Conservation (phyloP, 2,113 vertebrate species). For the Sula dactylatra region DNA sequence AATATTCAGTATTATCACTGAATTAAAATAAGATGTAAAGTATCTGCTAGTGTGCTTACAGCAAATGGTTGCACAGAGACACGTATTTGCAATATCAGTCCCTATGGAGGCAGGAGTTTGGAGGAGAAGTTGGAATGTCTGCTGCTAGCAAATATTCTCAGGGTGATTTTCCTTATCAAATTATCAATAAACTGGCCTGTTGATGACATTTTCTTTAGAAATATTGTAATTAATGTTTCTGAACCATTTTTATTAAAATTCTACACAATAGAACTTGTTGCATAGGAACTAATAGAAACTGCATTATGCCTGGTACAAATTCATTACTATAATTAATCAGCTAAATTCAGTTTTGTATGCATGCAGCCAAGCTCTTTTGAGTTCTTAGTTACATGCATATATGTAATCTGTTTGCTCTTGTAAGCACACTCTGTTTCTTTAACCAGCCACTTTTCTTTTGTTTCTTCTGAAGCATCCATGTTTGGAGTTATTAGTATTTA, state of each 20-base stretch:
- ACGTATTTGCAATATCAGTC: rapidly evolving
- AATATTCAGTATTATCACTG: background rate
- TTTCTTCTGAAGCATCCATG: background rate
- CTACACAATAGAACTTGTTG: background rate
- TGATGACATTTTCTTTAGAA: background rate
- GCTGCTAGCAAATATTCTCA: background rate
- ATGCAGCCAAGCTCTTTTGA: background rate
- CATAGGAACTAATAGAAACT: background rate
- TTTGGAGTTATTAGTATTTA: background rate
- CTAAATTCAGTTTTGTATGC: background rate
- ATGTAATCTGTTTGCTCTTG: background rate
- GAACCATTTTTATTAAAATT: background rate
- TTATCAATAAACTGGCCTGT: background rate
- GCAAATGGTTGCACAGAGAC: background rate
- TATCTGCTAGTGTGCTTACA: background rate
- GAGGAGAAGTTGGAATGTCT: background rate
- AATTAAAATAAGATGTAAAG: background rate
- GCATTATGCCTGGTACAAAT: background rate
- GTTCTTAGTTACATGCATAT: background rate
- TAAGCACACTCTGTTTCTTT: background rate
- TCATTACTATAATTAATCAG: background rate
- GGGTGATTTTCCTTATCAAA: constrained; percentile 43
- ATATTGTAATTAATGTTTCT: background rate
- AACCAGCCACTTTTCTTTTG: background rate
- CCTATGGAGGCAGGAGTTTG: background rate